phyloP scores from a whole-genome alignment of 2,888 invertebrate genomes.

The Coremacera marginata region DNA sequence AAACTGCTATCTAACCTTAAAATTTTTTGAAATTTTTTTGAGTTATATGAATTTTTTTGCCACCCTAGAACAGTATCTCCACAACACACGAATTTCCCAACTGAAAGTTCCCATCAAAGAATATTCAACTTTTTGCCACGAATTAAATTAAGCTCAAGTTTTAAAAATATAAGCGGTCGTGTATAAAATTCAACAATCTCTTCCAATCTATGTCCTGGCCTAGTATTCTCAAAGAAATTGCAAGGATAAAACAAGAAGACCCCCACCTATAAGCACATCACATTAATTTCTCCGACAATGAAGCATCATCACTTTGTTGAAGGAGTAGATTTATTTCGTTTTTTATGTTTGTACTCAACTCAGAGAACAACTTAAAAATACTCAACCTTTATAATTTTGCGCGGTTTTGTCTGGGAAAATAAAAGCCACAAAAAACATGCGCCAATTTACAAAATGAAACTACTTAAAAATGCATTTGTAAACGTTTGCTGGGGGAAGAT shows the following conservation, averaged over 20 bases:
- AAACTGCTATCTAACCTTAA: too few relatives aligned
- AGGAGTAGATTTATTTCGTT: constrained; percentile 19
- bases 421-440: constrained; percentile 33
- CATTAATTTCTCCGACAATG: constrained; percentile 21
- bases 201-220: too few relatives aligned
- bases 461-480: constrained; percentile 34
- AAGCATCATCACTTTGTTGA: constrained; percentile 23
- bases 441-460: constrained; percentile 31
- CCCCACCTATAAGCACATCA: constrained; percentile 12
- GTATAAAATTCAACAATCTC: too few relatives aligned
- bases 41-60: too few relatives aligned
- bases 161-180: too few relatives aligned
- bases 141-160: too few relatives aligned
- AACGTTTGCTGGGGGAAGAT: constrained; percentile 2
- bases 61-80: too few relatives aligned
- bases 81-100: too few relatives aligned
- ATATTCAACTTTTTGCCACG: too few relatives aligned
- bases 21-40: too few relatives aligned
- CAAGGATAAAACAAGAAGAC: not conserved
- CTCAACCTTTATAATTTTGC: not conserved
- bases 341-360: not conserved
- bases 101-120: too few relatives aligned
- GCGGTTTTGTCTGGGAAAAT: constrained; percentile 31
- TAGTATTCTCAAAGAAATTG: too few relatives aligned
- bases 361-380: not conserved